Percentiles rank a stretch among this genome's conserved stretches.
Evolutionary conservation across 2,888 invertebrate species (phyloP).

Genomic region (Ormyrus labotus): DNA sequence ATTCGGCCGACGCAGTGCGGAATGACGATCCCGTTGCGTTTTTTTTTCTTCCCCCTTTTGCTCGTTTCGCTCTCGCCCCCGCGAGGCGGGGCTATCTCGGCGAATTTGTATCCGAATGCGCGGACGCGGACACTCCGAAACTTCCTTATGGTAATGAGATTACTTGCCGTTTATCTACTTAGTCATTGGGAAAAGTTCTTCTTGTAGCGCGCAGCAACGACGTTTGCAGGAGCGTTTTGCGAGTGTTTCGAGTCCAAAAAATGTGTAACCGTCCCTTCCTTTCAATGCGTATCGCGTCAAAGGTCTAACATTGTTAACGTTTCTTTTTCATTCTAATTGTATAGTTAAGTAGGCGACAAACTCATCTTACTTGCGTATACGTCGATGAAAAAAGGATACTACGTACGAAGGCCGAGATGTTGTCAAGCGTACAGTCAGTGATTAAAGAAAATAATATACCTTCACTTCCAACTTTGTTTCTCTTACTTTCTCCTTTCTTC

Average conservation of each 20-base stretch:
- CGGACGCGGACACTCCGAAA: constrained; percentile 41
- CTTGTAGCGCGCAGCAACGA: neutral
- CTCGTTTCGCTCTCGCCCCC: neutral
- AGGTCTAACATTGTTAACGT: constrained; percentile 54
- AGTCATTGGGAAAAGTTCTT: constrained; percentile 23
- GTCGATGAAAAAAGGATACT: constrained; percentile 21
- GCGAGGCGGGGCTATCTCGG: constrained; percentile 18
- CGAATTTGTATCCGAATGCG: neutral
- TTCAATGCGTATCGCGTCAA: constrained; percentile 48
- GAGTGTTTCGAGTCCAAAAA: constrained; percentile 52
- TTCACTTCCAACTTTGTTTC: constrained; percentile 17
- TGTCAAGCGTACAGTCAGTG: constrained; percentile 20
- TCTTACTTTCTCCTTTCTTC: neutral
- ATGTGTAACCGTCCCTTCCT: constrained; percentile 54
- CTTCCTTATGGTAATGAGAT: constrained; percentile 31
- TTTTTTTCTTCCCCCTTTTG: neutral
- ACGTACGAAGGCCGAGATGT: neutral
- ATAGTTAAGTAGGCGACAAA: constrained; percentile 45
- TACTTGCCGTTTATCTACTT: constrained; percentile 30
- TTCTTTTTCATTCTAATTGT: constrained; percentile 46
- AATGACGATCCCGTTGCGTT: neutral
- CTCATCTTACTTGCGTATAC: constrained; percentile 33
- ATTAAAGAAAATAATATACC: constrained; percentile 40
- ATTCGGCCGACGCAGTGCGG: neutral
- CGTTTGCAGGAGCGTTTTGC: constrained; percentile 11